These are phyloP conservation scores for Lepidocyrtoides sp. DNA, from an alignment of 2,888 invertebrate species.

Conservation along the genomic window DNA sequence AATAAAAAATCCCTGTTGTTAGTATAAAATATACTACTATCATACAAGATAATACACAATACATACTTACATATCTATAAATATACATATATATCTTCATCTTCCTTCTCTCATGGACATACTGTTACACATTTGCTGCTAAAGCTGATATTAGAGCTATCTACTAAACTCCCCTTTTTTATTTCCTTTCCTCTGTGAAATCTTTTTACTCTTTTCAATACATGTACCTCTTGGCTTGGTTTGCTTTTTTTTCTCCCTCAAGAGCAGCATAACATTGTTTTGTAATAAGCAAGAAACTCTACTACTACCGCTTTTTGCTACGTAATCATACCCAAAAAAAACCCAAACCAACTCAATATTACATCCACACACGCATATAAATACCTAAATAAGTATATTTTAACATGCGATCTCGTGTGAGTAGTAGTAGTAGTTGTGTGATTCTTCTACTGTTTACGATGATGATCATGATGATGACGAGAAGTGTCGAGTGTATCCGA, in stretches of 20 bases:
- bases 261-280: not conserved
- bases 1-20: not conserved
- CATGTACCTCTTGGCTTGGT: constrained; percentile 3
- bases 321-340: not conserved
- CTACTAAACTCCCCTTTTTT: constrained; percentile 39
- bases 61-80: not conserved
- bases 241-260: not conserved
- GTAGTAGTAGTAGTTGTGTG: not conserved
- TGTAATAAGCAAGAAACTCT: too few species aligned
- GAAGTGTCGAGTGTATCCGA: constrained; percentile 51
- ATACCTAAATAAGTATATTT: constrained; percentile 48
- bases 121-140: not conserved
- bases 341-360: not conserved
- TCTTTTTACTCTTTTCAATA: not conserved
- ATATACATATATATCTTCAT: not conserved
- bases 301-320: not conserved
- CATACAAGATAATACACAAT: not conserved
- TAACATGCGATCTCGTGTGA: constrained; percentile 31
- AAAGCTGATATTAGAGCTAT: not conserved
- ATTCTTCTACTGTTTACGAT: constrained; percentile 5
- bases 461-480: constrained; percentile 46
- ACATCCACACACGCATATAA: constrained; percentile 10
- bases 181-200: not conserved
- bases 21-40: too few species aligned
- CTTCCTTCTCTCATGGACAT: not conserved